Base-by-base conservation (phyloP, 2,113 vertebrate genomes). In the Thalassarche chlororhynchos region DNA sequence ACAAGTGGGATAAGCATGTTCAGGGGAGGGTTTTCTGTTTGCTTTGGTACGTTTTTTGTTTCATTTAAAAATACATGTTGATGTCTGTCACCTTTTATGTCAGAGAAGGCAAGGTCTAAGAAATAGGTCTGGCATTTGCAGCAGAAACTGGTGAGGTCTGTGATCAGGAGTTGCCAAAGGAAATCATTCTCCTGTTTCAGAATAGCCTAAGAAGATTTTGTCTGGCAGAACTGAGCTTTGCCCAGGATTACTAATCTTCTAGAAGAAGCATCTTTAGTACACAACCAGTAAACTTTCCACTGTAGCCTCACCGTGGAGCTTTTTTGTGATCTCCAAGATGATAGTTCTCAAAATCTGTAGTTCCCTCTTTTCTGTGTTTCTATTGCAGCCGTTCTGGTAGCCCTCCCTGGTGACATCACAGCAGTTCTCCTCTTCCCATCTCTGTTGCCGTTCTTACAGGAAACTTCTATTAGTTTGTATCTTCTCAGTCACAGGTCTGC, bases 401-500 rank as follows among this genome's bases (percentile, higher is more conserved):
- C 70, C 90, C 17, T 95, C 71, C 21, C 68, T 90, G n/a, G 49
- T 60, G 23, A 65, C 7, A 24, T 87, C n/a, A 57, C 87, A 77
- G 62, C 88, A 90, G 36, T 96, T 96, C 18, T 75, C 24, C 60
- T n/a, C 18, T 75, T 21, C 58, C 32, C 31, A 78, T 20, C n/a
- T 71, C 60, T 96, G 5, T 74, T 9, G 2, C 95, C 42, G 7
- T 93, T 96, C 64, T 93, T 82, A 31, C 26, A 10, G 62, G 58
- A 52, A 96, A 62, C 36, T 69, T 91, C 52, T 84, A 11, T 94
- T 96, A 46, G 79, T 96, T 55, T 96, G 23, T 72, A 61, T 84
- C 38, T 91, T 94, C 26, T 87, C 72, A 26, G 36, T 61, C 52
- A n/a, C 25, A 65, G 80, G 28, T 82, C 29, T 82, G 9, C 70